phyloP scores from a whole-genome alignment of 1,140 invertebrate genomes.

The Monomorium pharaonis region DNA sequence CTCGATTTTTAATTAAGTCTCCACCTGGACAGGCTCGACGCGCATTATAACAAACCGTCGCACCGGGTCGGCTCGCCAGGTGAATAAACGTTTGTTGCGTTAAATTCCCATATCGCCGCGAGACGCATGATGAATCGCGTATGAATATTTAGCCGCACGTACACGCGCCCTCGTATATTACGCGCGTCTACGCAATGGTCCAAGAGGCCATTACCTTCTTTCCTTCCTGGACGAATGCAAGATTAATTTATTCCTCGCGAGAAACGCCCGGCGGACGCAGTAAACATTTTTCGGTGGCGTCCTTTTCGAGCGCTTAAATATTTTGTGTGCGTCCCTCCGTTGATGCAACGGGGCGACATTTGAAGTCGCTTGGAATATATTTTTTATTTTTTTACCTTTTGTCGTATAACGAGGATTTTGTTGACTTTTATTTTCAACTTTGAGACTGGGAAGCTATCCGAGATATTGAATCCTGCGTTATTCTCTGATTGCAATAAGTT shows the following conservation, averaged over 20 bases:
- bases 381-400: background rate
- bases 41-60: conserved; percentile 49
- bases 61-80: background rate
- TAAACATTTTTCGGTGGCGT: background rate
- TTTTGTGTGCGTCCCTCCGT: background rate
- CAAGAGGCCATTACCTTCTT: background rate
- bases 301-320: background rate
- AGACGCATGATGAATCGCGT: conserved; percentile 61
- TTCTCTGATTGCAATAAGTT: no score
- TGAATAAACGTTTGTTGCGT: conserved; percentile 19
- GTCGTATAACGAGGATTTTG: background rate
- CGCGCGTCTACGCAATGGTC: background rate
- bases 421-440: no score
- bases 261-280: background rate
- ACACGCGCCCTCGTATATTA: conserved; percentile 54
- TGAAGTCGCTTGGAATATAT: background rate
- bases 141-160: conserved; percentile 70
- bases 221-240: background rate
- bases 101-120: background rate
- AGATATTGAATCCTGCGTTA: background rate
- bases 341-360: background rate
- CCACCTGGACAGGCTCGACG: background rate
- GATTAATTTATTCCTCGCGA: conserved; percentile 5
- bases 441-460: no score
- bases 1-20: conserved; percentile 68